Conservation (phyloP, 2,113 vertebrate genomes). For the Oreamnos americanus region DNA sequence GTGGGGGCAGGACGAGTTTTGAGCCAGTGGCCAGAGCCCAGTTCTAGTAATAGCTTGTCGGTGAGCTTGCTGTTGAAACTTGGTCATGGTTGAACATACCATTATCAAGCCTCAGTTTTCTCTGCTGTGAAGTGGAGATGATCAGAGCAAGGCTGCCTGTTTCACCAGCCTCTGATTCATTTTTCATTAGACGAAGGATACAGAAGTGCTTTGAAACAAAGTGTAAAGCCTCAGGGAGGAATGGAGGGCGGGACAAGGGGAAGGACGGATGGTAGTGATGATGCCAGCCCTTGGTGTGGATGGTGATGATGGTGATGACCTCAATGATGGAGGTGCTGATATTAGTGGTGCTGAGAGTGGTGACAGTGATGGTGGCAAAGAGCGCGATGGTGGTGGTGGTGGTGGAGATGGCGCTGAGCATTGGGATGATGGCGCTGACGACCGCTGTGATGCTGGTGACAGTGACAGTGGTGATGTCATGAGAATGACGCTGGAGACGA, state of each 20-base stretch:
- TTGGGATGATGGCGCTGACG: rapidly evolving
- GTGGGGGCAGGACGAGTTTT: neutral
- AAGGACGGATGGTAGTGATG: neutral
- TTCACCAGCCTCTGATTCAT: neutral
- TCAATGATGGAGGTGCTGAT: rapidly evolving
- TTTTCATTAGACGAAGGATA: neutral
- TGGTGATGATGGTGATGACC: neutral
- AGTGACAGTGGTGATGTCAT: rapidly evolving
- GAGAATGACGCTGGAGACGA: rapidly evolving
- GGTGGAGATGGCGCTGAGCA: rapidly evolving
- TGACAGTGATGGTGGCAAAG: rapidly evolving
- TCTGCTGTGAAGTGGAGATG: neutral
- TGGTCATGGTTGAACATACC: neutral
- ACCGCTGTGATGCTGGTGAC: rapidly evolving
- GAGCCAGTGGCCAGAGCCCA: neutral
- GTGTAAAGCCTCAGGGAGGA: neutral
- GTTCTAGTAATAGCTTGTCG: neutral
- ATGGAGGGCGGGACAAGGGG: neutral
- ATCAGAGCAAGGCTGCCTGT: neutral
- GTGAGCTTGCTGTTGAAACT: neutral
- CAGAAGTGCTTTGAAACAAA: neutral
- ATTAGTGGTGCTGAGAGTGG: rapidly evolving
- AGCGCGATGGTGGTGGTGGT: rapidly evolving
- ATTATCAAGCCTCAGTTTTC: neutral
- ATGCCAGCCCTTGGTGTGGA: neutral